Base-by-base conservation (phyloP, 2,888 invertebrate species). In the Drosophila mimica region DNA sequence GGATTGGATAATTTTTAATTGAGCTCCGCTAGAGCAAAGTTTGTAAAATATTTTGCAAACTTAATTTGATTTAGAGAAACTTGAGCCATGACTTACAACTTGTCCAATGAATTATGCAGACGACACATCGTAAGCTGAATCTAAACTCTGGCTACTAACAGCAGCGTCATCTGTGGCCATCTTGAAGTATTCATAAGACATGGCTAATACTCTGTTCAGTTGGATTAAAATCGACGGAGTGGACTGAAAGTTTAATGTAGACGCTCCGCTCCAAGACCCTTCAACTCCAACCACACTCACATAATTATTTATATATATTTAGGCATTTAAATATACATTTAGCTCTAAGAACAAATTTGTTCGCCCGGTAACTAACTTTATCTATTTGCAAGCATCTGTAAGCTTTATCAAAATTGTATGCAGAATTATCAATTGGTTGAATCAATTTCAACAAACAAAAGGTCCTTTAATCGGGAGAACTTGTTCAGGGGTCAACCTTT, bases 31-130 rank as follows among this genome's bases (percentile, higher is more conserved):
- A 62, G 78, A 49, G 81, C 40, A 63, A 83, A 87, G 76, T 74
- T 84, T 71, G 73, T 70, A 59, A 86, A 86, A 86, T 86, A 85
- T 83, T 85, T 85, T 79, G 66, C 73, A 81, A 89, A 79, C 76
- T 87, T 85, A 85, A 85, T 89, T 89, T 84, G 82, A 88, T 85
- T 85, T 85, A 74, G 70, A 79, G 76, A 75, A 88, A 87, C 82
- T 86, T 86, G 74, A 79, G 87, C 65, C 79, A 76, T 88, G 84
- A 83, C 76, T 86, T 85, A 83, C 74, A 83, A 76, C 71, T 84
- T 83, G 72, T 59, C 71, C 86, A 76, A 86, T 84, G 87, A 84
- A 88, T 86, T 79, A 84, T 88, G 81, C 83, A 84, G 76, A 60
- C 60, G 68, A 81, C 83, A 86, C 70, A 64, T 77, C 73, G 63